Base-by-base conservation (phyloP, 2,888 invertebrate genomes). In the Celastrina argiolus region DNA sequence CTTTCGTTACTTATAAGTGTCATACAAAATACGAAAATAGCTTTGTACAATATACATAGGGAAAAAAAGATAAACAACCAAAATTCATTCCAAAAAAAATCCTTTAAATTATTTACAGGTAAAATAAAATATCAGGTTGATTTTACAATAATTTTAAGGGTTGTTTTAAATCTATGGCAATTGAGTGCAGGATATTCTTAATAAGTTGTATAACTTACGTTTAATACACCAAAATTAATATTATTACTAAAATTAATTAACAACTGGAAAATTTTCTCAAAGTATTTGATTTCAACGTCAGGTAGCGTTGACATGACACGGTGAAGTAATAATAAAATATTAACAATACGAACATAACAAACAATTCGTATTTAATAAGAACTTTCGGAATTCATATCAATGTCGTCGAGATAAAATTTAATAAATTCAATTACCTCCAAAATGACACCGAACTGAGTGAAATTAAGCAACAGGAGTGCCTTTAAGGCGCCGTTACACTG, bases 381-480 rank as follows among this genome's bases (percentile, higher is more conserved):
- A 41, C 31, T 42, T 59, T 3, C n/a, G 34, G 31, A 59, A 31
- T 59, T 18, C 56, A 63, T 41, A 69, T 71, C 69, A 71, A 69
- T 63, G 71, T 69, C 69, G 68, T 51, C 39, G 56, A 56, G 66
- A 64, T 58, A 59, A 51, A 67, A 68, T 70, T 69, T 67, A 70
- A 71, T 69, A 68, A 59, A 68, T 68, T 68, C 66, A 70, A 68
- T 67, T 68, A 65, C 67, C 58, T 66, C 51, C 22, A 28, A 58
- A 39, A 59, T 63, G 66, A 70, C 69, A 67, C 68, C 68, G 67
- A 67, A 73, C 51, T 67, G 68, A 66, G 63, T 69, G 69, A 73
- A 75, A 75, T 74, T 76, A 75, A 73, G 74, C 72, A 73, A 72
- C 70, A 71, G 51, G 26, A 51, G 51, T 51, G 51, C 1, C 51